phyloP scores from a whole-genome alignment of 92 coral and sea anemone genomes.

The Desmophyllum pertusum region DNA sequence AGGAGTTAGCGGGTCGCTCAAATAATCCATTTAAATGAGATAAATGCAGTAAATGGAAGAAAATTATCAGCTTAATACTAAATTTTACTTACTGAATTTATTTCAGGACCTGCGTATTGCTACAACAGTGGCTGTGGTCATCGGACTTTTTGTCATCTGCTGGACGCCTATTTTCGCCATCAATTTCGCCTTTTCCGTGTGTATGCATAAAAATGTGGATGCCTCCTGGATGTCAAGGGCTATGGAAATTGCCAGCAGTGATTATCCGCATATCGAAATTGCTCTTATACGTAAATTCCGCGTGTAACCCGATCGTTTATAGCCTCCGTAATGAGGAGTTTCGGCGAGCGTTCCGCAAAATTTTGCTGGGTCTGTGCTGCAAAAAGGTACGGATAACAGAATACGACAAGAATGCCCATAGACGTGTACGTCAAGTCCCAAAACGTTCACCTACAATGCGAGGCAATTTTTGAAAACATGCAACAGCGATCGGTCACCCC shows the following conservation, averaged over 20 bases:
- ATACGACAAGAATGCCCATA: constrained; percentile 61
- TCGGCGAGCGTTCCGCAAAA: constrained; percentile 73
- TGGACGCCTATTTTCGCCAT: constrained; percentile 84
- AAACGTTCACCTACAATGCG: constrained; percentile 65
- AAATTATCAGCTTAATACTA: too few relatives aligned
- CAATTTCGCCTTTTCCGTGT: constrained; percentile 64
- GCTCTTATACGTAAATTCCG: constrained; percentile 86
- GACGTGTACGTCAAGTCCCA: constrained; percentile 58
- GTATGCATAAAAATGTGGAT: constrained; percentile 1
- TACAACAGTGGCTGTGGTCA: constrained; percentile 86
- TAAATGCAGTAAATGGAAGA: too few relatives aligned
- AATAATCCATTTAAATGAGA: too few relatives aligned
- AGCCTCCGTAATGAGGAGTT: constrained; percentile 87
- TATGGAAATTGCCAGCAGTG: constrained; percentile 18
- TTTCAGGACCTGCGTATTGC: constrained; percentile 85
- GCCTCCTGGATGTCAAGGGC: constrained; percentile 11
- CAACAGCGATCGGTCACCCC: constrained; percentile 72
- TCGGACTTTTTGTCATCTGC: constrained; percentile 73
- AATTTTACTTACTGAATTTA: too few relatives aligned
- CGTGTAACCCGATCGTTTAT: constrained; percentile 78
- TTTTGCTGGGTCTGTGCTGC: constrained; percentile 65
- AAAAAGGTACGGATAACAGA: constrained; percentile 67
- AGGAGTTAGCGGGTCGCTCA: too few relatives aligned
- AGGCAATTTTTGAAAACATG: constrained; percentile 77
- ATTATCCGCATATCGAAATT: constrained; percentile 49